A percentile compares a stretch with the other conserved stretches of the same genome.
These are phyloP conservation scores for Sminthurinus signatus DNA, from an alignment of 1,140 invertebrate genomes.

Conservation along the genomic window DNA sequence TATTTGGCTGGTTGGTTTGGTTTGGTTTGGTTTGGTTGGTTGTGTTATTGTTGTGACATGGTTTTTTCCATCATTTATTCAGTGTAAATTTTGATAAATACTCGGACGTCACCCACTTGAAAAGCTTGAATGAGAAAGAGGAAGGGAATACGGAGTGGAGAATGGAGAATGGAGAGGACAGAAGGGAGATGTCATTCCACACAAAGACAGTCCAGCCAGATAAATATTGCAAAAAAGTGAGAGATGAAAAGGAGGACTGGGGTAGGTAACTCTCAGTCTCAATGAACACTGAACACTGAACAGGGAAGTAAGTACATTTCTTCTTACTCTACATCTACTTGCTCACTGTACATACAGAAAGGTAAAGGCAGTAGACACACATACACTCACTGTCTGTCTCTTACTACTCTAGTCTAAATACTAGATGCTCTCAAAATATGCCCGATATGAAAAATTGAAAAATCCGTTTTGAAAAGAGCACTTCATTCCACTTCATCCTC, in stretches of 20 bases:
- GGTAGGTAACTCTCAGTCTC: not conserved
- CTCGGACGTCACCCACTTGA: conserved; percentile 38
- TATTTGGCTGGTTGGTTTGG: too few species aligned
- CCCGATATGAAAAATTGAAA: conserved; percentile 36
- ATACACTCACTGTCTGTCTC: conserved; percentile 8
- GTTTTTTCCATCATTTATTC: conserved; percentile 32
- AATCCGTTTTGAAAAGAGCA: conserved; percentile 25
- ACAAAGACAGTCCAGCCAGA: conserved; percentile 31
- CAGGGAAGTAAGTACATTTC: not conserved
- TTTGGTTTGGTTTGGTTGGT: too few species aligned
- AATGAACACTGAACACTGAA: not conserved
- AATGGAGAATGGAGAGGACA: too few species aligned
- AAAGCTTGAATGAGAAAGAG: conserved; percentile 23
- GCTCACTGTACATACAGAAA: too few species aligned
- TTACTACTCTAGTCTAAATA: too few species aligned
- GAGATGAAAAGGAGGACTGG: conserved; percentile 20
- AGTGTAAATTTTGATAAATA: conserved; percentile 35
- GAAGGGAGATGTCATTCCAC: conserved; percentile 36
- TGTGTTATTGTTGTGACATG: conserved; percentile 27
- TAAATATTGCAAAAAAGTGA: conserved; percentile 41
- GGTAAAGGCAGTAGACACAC: not conserved
- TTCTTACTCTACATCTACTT: too few species aligned
- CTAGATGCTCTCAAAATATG: too few species aligned
- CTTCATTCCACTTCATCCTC: conserved; percentile 23
- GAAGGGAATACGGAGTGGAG: too few species aligned